Percentiles rank a stretch among this genome's conserved stretches.
These are phyloP conservation scores for Podocnemis expansa DNA, from an alignment of 2,113 vertebrate genomes.

Conservation along the genomic window DNA sequence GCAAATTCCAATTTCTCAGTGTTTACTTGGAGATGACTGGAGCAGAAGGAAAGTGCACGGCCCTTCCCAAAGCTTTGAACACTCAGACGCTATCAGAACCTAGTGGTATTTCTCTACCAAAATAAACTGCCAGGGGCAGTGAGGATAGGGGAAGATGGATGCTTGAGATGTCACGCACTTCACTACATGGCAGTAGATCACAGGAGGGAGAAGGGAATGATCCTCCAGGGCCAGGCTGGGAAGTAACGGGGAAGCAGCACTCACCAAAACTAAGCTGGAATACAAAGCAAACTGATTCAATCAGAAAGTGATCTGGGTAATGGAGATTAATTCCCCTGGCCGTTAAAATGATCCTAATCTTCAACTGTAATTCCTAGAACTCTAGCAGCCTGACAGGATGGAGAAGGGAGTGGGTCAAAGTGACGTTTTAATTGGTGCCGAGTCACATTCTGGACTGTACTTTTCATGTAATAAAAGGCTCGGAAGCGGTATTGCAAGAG, in stretches of 20 bases:
- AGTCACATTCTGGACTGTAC: background rate
- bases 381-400: background rate
- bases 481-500: background rate
- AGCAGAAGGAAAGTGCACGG: constrained; percentile 54
- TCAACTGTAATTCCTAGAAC: background rate
- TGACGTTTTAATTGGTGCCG: background rate
- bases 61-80: background rate
- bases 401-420: background rate
- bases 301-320: background rate
- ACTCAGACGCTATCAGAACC: background rate
- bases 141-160: background rate
- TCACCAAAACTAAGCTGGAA: background rate
- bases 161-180: background rate
- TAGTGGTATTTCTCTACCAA: constrained; percentile 23
- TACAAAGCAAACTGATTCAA: background rate
- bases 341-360: background rate
- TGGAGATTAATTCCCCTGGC: background rate
- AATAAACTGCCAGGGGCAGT: background rate
- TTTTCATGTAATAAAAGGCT: background rate
- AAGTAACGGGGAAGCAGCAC: background rate
- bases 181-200: background rate
- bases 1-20: constrained; percentile 64
- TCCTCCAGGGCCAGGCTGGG: background rate
- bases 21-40: constrained; percentile 69
- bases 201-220: background rate